Base-by-base conservation (phyloP, 2,113 vertebrate genomes). In the Spizaetus ornatus region DNA sequence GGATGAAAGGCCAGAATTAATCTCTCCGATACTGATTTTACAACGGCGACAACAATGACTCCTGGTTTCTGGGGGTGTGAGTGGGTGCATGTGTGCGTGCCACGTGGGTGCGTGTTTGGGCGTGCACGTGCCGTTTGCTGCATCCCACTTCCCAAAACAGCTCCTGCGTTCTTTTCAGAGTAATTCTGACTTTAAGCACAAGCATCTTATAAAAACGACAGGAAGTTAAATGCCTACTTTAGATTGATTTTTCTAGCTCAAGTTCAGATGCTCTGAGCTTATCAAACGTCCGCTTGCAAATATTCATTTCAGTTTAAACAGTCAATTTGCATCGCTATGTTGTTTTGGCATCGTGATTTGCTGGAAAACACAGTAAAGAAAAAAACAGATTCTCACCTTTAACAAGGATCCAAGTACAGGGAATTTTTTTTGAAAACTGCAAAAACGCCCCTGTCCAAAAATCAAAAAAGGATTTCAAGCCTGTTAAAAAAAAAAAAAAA, bases 1-100 rank as follows among this genome's bases (percentile, higher is more conserved):
- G 48, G n/a, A 91, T 93, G 86, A 96, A 98, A 97, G 92, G 73
- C 61, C 63, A 70, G 95, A 97, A 96, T 97, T 96, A 97, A 95
- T 97, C 97, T 86, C 81, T 91, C 65, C 19, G 8, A 31, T 95
- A 93, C 95, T 87, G 93, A 95, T 96, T 97, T 86, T 94, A 89
- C 21, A 61, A 45, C 8, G 29, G 85, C 21, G 63, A 96, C 88
- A 96, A 88, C 66, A 86, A 45, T 18, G 47, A 55, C 90, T 95
- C 61, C 83, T 88, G 71, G n/a, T 83, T 91, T 48, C 71, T 45
- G 6, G 32, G 50, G 23, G 52, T 40, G 29, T 26, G 72, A 71
- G 50, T 34, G 67, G 61, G 8, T 16, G 23, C 8, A 11, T n/a
- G 25, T 36, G 69, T 66, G 63, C 15, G 11, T 91, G 61, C n/a